Evolutionary conservation across 1,140 invertebrate species (phyloP), one percentile per base, ranked within the genome.

Genomic region (Diachasma alloeum): DNA sequence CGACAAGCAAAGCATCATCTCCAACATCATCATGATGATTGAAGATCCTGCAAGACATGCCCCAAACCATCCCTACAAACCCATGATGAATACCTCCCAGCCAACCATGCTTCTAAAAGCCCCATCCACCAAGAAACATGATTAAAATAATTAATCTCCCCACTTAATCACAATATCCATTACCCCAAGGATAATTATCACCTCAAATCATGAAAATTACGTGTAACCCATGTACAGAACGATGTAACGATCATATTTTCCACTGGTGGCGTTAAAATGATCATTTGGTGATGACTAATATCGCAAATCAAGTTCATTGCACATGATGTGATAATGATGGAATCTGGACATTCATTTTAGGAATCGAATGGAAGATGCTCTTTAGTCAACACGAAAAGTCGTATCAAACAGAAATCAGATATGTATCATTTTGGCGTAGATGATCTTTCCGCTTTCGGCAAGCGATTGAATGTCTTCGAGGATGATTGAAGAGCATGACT

Each of bases 211-310:
- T 63, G 59, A 63, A 63, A 63, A 13, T 63, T 13, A 26, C 24
- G 24, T 63, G 24, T 26, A 63, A 26, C 24, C 8, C 48, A 26
- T 63, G 59, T 31, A 63, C 24, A 63, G 22, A 63, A 26, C 26
- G 22, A 63, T 31, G 24, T 63, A 63, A 31, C 24, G 59, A 53
- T 53, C 59, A 63, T 63, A 31, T 53, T 53, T 53, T 53, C 59
- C 59, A 10, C 48, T 44, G 56, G 74, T 71, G 26, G 42, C 19
- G 46, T 67, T 76, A 71, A 46, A 76, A 76, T n/a, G n/a, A n/a
- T n/a, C n/a, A 19, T 19, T n/a, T 19, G 4, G 5, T 19, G 48
- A 53, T 53, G 17, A 53, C 17, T 17, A 53, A 53, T 46, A 9
- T n/a, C 9, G 11, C 9, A n/a, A 46, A n/a, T 15, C 1, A 9